phyloP scores from a whole-genome alignment of 2,797 vertebrate genomes.

The Aulostomus chinensis region DNA sequence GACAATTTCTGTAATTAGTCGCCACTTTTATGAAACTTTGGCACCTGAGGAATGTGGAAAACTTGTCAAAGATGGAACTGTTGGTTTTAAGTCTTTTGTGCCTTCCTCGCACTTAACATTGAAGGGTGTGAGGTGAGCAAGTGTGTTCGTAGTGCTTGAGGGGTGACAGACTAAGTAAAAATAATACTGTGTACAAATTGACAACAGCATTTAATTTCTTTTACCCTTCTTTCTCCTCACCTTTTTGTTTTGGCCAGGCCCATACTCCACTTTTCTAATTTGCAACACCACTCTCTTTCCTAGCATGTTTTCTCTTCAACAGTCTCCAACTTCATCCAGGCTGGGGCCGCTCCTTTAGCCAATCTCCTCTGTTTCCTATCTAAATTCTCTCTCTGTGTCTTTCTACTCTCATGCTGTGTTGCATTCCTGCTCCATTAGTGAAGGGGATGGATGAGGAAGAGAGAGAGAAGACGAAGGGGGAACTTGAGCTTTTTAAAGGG shows the following conservation, averaged over 20 bases:
- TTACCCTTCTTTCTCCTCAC: constrained; percentile 48
- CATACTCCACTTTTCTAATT: constrained; percentile 57
- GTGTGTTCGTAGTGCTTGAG: constrained; percentile 20
- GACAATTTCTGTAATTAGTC: constrained; percentile 70
- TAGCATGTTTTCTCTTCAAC: constrained; percentile 31
- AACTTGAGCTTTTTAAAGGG: constrained; percentile 74
- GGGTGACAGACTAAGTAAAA: constrained; percentile 58
- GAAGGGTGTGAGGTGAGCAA: constrained; percentile 9
- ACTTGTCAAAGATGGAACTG: constrained; percentile 37
- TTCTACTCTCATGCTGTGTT: constrained; percentile 77
- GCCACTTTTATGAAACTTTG: constrained; percentile 66
- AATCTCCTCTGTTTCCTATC: constrained; percentile 61
- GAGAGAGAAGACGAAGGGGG: constrained; percentile 65
- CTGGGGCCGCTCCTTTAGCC: constrained; percentile 52
- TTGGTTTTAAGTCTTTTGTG: constrained; percentile 34
- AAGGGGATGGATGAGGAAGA: constrained; percentile 68
- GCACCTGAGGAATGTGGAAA: constrained; percentile 70
- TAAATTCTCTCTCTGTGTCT: constrained; percentile 68
- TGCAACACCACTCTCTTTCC: constrained; percentile 39
- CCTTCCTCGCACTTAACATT: constrained; percentile 10
- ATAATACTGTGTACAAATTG: constrained; percentile 61
- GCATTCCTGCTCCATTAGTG: constrained; percentile 78
- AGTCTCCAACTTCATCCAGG: constrained; percentile 55
- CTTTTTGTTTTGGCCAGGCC: constrained; percentile 67
- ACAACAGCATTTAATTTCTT: constrained; percentile 56